Evolutionary conservation across 2,888 invertebrate genomes (phyloP), one percentile per base, ranked within the genome.

Genomic region (Hydroisotoma schaefferi): DNA sequence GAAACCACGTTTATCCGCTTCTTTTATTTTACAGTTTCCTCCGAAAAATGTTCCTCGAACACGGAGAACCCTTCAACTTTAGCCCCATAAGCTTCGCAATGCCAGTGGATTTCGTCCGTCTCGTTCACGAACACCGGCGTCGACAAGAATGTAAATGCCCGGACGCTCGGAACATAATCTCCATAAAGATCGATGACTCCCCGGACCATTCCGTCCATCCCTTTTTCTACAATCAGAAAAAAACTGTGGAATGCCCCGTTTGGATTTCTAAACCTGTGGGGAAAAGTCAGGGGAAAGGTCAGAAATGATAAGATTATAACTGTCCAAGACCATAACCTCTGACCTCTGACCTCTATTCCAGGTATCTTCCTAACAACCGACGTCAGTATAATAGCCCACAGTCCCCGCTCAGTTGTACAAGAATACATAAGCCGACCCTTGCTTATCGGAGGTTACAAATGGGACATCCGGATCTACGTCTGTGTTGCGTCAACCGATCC

Each of bases 241-340:
- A 22, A 43, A 4, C 38, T 27, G 18, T 56, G 26, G 12, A 47
- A 20, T 22, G 63, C 20, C 67, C 71, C 0, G 33, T 71, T 4
- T 91, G 91, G 90, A 91, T 91, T 63, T 90, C 88, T 75, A 91
- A 91, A 74, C 91, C 91, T 0, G 88, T 89, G 0, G 87, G 88
- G 0, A 86, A 88, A 76, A 90, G 90, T 72, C 87, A 90, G 77
- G 90, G 48, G 8, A 28, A 48, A 12, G 27, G n/a, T n/a, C n/a
- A n/a, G n/a, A n/a, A n/a, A n/a, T n/a, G n/a, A n/a, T n/a, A 10
- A 15, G 8, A 8, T 33, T 15, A 33, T 15, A 33, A 33, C 33
- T 10, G 15, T 33, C n/a, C n/a, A n/a, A n/a, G n/a, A n/a, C n/a
- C n/a, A n/a, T n/a, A n/a, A n/a, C n/a, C n/a, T n/a, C n/a, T n/a